phyloP scores from a whole-genome alignment of 2,797 vertebrate genomes.

The Macropus fuliginosus region DNA sequence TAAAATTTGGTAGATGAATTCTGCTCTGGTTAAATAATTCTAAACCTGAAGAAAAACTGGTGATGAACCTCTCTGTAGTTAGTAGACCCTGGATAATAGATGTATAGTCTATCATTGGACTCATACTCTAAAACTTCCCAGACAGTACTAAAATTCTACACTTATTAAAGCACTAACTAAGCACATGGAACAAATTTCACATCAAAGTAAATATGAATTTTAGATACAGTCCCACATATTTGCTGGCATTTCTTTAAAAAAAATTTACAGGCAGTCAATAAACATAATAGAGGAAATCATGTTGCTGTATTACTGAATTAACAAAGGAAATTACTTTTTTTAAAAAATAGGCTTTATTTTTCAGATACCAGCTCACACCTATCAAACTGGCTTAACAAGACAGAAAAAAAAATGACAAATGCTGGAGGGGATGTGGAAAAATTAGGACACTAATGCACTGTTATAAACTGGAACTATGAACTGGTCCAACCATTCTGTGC shows the following conservation, averaged over 20 bases:
- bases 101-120: not conserved
- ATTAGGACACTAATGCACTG: not conserved
- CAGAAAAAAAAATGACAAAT: not conserved
- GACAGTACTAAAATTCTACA: not conserved
- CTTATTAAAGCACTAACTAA: not conserved
- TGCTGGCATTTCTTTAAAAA: not conserved
- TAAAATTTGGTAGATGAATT: not conserved
- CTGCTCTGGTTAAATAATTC: not conserved
- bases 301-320: not conserved
- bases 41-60: not conserved
- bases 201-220: not conserved
- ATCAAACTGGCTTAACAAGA: not conserved
- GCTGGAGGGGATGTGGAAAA: not conserved
- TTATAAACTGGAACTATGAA: not conserved
- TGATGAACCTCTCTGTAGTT: not conserved
- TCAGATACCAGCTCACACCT: not conserved
- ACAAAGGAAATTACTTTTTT: not conserved
- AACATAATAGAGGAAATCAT: not conserved
- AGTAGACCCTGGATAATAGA: not conserved
- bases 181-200: not conserved
- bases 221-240: not conserved
- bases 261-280: not conserved
- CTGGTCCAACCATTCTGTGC: not conserved
- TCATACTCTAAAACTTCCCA: not conserved
- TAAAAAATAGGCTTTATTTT: not conserved